phyloP scores from a whole-genome alignment of 2,113 vertebrate genomes.

The Myotis davidii region DNA sequence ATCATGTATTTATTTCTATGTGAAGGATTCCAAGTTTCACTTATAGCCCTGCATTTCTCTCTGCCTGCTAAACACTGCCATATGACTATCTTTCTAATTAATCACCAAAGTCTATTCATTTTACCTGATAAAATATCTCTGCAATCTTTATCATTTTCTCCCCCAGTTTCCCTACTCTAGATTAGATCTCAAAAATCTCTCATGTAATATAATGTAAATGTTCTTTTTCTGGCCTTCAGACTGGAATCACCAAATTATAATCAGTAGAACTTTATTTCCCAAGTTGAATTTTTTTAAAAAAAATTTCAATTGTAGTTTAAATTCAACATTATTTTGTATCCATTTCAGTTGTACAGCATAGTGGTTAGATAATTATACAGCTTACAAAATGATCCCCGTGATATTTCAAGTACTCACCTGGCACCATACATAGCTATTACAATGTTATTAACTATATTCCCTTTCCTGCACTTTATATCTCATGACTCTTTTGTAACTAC shows the following conservation, averaged over 20 bases:
- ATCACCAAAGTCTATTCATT: background rate
- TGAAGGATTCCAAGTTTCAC: background rate
- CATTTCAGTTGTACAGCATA: background rate
- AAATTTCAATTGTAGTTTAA: background rate
- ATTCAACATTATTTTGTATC: background rate
- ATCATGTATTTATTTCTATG: background rate
- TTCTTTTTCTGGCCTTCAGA: background rate
- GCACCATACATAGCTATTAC: background rate
- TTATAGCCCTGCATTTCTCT: background rate
- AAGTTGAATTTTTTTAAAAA: background rate
- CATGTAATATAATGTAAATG: background rate
- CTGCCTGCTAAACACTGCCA: background rate
- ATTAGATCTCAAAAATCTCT: background rate
- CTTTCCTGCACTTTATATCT: background rate
- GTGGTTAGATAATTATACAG: background rate
- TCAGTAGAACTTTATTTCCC: background rate
- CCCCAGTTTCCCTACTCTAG: background rate
- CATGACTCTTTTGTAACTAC: background rate
- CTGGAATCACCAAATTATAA: background rate
- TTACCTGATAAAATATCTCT: background rate
- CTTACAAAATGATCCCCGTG: background rate
- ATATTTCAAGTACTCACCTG: background rate
- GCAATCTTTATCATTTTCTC: background rate
- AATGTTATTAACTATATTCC: background rate
- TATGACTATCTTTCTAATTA: background rate